Evolutionary conservation across 2,797 vertebrate genomes (phyloP), one percentile per base, ranked within the genome.

Genomic region (Tachyglossus aculeatus): DNA sequence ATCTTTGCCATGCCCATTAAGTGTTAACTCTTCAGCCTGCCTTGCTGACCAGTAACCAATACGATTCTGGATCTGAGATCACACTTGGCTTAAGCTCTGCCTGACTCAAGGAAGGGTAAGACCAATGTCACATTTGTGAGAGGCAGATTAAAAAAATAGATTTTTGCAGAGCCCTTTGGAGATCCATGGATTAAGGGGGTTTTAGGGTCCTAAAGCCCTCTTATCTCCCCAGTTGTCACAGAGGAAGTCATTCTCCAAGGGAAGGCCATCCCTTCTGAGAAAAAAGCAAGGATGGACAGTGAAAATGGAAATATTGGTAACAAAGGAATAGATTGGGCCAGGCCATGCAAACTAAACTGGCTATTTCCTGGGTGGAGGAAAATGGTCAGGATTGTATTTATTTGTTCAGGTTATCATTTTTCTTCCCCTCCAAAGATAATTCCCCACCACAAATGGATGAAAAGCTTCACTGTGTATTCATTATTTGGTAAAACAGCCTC

Each of bases 401-500:
- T 72, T 66, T 69, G 80, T 80, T 74, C 71, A 54, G 37, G 1
- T 62, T 83, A 77, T 62, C 32, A 51, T 82, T 87, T 83, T 47
- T 67, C 5, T 47, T 29, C 86, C 85, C 79, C 77, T 89, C 85
- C 81, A 47, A 53, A 65, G 67, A 39, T 74, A 87, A 76, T 77
- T 67, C 77, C 64, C 65, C 81, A 75, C 74, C 84, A 74, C 77
- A 88, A 86, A 82, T 74, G 82, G 83, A 75, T 74, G 75, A 74
- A 80, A 82, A 79, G 83, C 80, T 64, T 64, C 59, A 82, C 62
- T 74, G 74, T 83, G 64, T 84, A 68, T 81, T 88, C 73, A 84
- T 81, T 88, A 89, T 82, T 71, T 80, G 84, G 68, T 73, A 86
- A 88, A 74, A 80, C 84, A 85, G 86, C 84, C 81, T 87, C 81